phyloP scores from a whole-genome alignment of 2,113 vertebrate species.

The Taxidea taxus region DNA sequence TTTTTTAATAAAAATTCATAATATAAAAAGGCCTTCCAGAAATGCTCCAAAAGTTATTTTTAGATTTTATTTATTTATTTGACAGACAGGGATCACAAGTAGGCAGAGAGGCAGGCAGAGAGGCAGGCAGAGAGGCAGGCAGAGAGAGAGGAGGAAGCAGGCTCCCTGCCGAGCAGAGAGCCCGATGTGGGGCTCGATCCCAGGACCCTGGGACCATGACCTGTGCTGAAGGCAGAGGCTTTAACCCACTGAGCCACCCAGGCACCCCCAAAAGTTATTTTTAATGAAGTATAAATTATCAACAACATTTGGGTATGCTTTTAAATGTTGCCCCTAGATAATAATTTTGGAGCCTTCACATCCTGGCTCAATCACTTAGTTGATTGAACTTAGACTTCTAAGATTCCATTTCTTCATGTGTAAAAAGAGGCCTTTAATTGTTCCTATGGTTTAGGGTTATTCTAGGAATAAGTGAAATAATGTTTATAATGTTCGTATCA shows the following conservation, averaged over 20 bases:
- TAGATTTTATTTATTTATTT: no score
- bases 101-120: no score
- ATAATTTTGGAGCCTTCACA: not conserved
- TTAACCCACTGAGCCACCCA: no score
- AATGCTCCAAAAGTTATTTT: not conserved
- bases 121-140: no score
- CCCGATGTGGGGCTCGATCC: no score
- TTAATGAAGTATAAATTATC: not conserved
- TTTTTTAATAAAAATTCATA: not conserved
- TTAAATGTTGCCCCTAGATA: not conserved
- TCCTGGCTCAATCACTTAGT: not conserved
- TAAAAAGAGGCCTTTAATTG: not conserved
- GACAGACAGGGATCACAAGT: no score
- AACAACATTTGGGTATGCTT: not conserved
- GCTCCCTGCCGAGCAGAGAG: no score
- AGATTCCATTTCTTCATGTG: not conserved
- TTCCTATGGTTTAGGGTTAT: not conserved
- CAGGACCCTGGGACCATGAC: no score
- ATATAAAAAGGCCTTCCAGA: not conserved
- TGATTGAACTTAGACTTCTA: not conserved
- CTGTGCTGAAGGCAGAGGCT: no score
- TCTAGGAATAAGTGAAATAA: not conserved
- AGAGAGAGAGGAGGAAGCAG: no score
- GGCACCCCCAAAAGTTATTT: not conserved
- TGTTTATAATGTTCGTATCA: not conserved